Evolutionary conservation across 2,797 vertebrate species (phyloP).

Genomic region (Anolis apletophallus): DNA sequence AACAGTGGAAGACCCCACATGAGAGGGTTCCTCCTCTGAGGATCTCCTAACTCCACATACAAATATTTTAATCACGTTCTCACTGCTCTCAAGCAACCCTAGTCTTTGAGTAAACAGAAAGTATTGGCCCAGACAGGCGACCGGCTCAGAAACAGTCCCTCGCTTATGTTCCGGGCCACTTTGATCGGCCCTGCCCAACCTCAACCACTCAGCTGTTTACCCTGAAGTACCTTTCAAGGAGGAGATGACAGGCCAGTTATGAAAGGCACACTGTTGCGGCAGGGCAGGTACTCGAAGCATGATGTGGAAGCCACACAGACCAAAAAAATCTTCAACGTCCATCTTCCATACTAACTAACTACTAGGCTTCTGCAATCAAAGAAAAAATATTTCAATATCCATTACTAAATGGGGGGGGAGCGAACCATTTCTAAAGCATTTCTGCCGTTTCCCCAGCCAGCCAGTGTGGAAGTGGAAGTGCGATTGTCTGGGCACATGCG

Average conservation of each 20-base stretch:
- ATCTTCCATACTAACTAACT: too few relatives aligned
- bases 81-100: too few relatives aligned
- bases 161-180: not conserved
- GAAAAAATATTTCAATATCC: too few relatives aligned
- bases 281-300: too few relatives aligned
- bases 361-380: too few relatives aligned
- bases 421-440: too few relatives aligned
- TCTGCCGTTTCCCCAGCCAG: too few relatives aligned
- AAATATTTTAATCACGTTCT: not conserved
- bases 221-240: not conserved
- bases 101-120: not conserved
- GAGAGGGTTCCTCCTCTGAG: too few relatives aligned
- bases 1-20: too few relatives aligned
- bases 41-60: not conserved
- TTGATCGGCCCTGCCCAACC: not conserved
- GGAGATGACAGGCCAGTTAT: not conserved
- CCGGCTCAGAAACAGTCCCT: not conserved
- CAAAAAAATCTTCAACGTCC: not conserved
- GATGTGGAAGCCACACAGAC: not conserved
- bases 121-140: not conserved
- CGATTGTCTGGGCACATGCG: too few relatives aligned
- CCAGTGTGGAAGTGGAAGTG: too few relatives aligned
- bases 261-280: not conserved
- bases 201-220: not conserved
- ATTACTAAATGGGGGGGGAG: too few relatives aligned